phyloP scores from a whole-genome alignment of 1,140 invertebrate species.

The Musca vetustissima region DNA sequence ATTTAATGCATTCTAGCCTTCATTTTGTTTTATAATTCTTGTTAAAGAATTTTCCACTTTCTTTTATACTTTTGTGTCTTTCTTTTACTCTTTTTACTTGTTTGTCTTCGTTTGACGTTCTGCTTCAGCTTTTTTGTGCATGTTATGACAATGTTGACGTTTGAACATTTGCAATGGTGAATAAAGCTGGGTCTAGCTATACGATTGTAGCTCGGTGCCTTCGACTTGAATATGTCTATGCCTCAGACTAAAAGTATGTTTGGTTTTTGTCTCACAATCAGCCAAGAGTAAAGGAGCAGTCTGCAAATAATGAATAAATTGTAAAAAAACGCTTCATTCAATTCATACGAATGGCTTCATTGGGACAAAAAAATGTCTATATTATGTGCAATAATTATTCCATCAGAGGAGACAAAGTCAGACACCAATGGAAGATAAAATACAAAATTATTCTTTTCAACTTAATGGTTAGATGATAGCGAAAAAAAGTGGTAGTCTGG shows the following conservation, averaged over 20 bases:
- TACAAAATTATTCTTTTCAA: not conserved
- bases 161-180: too few species aligned
- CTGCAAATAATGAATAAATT: slow-evolving; percentile 21
- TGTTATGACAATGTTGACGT: slow-evolving; percentile 10
- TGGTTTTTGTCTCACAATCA: slow-evolving; percentile 24
- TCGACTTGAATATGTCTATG: slow-evolving; percentile 5
- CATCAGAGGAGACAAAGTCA: not conserved
- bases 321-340: not conserved
- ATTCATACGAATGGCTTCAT: too few species aligned
- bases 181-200: not conserved
- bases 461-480: not conserved
- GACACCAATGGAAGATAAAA: not conserved
- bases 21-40: slow-evolving; percentile 23
- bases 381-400: not conserved
- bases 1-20: slow-evolving; percentile 20
- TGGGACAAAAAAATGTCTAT: too few species aligned
- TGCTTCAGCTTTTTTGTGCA: not conserved
- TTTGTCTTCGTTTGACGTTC: slow-evolving; percentile 12
- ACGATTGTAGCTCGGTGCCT: not conserved
- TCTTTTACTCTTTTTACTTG: not conserved
- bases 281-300: slow-evolving; percentile 20
- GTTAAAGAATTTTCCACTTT: slow-evolving; percentile 2
- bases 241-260: slow-evolving; percentile 19
- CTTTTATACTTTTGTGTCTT: not conserved
- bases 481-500: too few species aligned